Conservation (phyloP, 2,888 invertebrate species). For the Lampropteryx suffumata region DNA sequence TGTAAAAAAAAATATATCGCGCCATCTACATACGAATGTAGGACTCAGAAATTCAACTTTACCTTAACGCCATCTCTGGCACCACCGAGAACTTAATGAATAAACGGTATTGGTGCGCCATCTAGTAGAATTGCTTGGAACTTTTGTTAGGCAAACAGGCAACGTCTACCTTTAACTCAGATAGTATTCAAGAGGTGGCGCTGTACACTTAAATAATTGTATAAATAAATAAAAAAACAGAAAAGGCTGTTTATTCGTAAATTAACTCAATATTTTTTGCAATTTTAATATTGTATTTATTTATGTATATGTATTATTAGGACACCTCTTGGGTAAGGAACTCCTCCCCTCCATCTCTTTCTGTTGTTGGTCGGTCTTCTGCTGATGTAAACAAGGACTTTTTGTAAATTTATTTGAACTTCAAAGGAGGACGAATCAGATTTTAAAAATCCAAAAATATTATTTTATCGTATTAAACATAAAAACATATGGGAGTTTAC, state of each 20-base stretch:
- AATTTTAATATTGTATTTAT: no score
- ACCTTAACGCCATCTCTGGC: constrained; percentile 3
- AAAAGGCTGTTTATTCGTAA: no score
- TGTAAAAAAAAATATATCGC: no score
- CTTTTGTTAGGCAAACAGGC: background rate
- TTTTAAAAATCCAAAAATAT: background rate
- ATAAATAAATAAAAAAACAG: background rate
- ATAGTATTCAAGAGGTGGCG: constrained; percentile 21
- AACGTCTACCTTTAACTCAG: background rate
- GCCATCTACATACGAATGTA: background rate
- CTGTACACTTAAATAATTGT: no score
- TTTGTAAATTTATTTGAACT: no score
- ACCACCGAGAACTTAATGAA: background rate
- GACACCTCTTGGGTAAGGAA: no score
- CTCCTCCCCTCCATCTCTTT: no score
- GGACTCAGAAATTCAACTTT: background rate
- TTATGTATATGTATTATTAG: no score
- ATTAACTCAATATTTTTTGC: no score
- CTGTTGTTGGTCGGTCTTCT: no score
- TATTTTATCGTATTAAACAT: background rate
- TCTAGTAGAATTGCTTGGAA: background rate
- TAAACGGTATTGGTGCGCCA: background rate
- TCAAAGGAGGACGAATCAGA: no score
- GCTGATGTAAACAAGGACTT: no score
- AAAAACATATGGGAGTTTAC: background rate